These are phyloP conservation scores for Alethe diademata DNA, from an alignment of 2,113 vertebrate species.

Conservation along the genomic window DNA sequence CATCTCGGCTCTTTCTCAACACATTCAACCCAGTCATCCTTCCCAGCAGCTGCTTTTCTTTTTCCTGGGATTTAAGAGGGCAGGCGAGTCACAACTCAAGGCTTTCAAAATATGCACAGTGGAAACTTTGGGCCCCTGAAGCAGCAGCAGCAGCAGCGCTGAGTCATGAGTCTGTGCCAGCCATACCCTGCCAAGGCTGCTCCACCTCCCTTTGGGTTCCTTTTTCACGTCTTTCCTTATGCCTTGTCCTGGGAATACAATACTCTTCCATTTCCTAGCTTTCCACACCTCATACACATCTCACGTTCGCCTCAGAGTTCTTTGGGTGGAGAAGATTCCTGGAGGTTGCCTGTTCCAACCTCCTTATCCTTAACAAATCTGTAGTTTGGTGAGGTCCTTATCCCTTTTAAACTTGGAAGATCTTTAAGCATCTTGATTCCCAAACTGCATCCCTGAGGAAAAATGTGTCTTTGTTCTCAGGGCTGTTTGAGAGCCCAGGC, in stretches of 20 bases:
- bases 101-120: background rate
- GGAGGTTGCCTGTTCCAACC: background rate
- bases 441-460: background rate
- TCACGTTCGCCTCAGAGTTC: fast-evolving
- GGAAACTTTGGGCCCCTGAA: background rate
- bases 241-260: background rate
- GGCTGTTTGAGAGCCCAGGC: too few species aligned
- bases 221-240: fast-evolving
- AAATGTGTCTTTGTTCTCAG: fast-evolving
- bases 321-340: background rate
- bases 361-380: background rate
- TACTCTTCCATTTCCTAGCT: background rate
- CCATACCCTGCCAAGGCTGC: background rate
- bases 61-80: background rate
- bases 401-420: background rate
- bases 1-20: background rate
- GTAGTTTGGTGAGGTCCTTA: background rate
- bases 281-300: background rate
- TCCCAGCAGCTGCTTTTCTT: background rate
- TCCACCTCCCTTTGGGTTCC: background rate
- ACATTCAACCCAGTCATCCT: background rate
- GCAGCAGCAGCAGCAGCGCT: background rate
- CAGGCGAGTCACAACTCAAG: background rate
- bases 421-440: background rate
- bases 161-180: background rate